phyloP scores from a whole-genome alignment of 2,113 vertebrate species.

The Lates calcarifer region DNA sequence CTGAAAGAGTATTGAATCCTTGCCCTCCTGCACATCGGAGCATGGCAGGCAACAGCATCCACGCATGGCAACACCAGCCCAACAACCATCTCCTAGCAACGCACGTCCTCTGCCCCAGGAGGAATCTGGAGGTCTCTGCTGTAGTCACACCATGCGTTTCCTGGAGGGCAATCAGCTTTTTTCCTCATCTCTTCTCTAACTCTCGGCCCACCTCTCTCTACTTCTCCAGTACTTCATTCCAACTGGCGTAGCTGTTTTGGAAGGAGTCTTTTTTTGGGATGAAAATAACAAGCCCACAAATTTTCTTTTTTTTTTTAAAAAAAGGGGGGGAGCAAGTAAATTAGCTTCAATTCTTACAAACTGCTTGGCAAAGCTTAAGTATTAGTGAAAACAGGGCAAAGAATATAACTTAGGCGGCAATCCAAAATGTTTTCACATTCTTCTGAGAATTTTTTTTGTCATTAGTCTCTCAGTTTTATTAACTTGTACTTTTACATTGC shows the following conservation, averaged over 20 bases:
- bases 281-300: constrained; percentile 78
- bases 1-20: constrained; percentile 62
- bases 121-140: constrained; percentile 86
- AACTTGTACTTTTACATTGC: not conserved
- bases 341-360: constrained; percentile 27
- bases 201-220: constrained; percentile 60
- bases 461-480: not conserved
- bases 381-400: not conserved
- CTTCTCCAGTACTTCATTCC: constrained; percentile 65
- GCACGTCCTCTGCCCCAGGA: constrained; percentile 83
- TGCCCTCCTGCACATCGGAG: constrained; percentile 73
- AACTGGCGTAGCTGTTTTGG: constrained; percentile 81
- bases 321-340: constrained; percentile 35
- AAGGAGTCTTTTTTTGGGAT: constrained; percentile 71
- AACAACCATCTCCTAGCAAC: constrained; percentile 86
- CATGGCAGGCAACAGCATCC: constrained; percentile 81
- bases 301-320: constrained; percentile 34
- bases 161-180: constrained; percentile 84
- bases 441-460: not conserved
- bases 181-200: constrained; percentile 59
- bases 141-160: constrained; percentile 83
- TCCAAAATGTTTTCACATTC: not conserved
- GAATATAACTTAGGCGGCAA: not conserved
- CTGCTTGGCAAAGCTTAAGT: constrained; percentile 22
- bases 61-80: constrained; percentile 81